Evolutionary conservation across 53 echinoderm and acorn worm genomes (phyloP).

Genomic region (Actinopyga echinites): DNA sequence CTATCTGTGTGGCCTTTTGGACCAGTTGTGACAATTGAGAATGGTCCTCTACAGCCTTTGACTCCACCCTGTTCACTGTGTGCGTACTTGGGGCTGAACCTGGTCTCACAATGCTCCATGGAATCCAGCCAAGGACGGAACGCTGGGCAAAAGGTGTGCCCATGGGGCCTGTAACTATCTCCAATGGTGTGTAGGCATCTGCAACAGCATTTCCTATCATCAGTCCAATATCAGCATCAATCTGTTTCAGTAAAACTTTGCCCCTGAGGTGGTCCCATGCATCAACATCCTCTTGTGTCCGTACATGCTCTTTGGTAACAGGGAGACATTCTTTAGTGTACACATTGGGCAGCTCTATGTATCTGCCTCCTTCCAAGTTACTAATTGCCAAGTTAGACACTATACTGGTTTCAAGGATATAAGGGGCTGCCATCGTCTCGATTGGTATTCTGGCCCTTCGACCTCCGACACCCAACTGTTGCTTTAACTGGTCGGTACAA

Average conservation of each 20-base stretch:
- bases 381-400: conserved; percentile 26
- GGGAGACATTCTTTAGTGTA: conserved; percentile 51
- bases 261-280: conserved; percentile 46
- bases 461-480: conserved; percentile 41
- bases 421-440: conserved; percentile 41
- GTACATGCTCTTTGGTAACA: conserved; percentile 45
- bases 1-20: conserved; percentile 40
- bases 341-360: conserved; percentile 31
- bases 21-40: background rate
- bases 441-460: conserved; percentile 39
- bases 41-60: background rate
- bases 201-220: conserved; percentile 55
- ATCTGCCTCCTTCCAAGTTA: conserved; percentile 28
- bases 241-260: conserved; percentile 4
- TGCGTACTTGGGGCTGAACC: background rate
- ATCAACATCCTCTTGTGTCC: conserved; percentile 49
- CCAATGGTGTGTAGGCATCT: conserved; percentile 50
- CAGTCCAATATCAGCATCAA: conserved; percentile 62
- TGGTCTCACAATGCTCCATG: conserved; percentile 31
- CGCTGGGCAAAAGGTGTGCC: conserved; percentile 50
- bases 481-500: conserved; percentile 48
- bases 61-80: conserved; percentile 1
- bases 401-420: conserved; percentile 29
- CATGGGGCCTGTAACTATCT: conserved; percentile 40
- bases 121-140: conserved; percentile 48